Percentiles rank a stretch among this genome's conserved stretches.
Evolutionary conservation across 2,113 vertebrate genomes (phyloP).

Genomic region (Turdus rufiventris): DNA sequence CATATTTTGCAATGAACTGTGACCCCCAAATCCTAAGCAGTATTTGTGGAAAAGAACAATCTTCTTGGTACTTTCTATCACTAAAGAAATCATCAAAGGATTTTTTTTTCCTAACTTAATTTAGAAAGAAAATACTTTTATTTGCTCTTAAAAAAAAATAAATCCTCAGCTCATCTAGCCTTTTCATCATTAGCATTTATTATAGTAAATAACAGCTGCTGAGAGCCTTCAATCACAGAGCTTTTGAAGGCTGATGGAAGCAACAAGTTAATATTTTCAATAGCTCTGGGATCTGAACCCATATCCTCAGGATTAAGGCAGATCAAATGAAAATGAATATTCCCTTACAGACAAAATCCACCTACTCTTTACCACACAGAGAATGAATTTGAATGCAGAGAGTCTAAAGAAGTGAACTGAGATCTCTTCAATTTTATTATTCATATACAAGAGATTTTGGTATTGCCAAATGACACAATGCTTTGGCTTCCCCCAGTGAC

Average conservation of each 20-base stretch:
- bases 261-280: slow-evolving; percentile 37
- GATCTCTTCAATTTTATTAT: not conserved
- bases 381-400: not conserved
- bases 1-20: slow-evolving; percentile 20
- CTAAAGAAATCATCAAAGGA: not conserved
- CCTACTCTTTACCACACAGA: not conserved
- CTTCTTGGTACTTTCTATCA: not conserved
- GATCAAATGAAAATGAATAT: slow-evolving; percentile 48
- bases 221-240: slow-evolving; percentile 2
- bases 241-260: slow-evolving; percentile 10
- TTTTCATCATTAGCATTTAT: slow-evolving; percentile 13
- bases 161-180: not conserved
- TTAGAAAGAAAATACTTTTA: not conserved
- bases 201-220: slow-evolving; percentile 42
- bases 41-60: slow-evolving; percentile 3
- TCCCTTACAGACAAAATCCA: not conserved
- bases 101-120: not conserved
- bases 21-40: not conserved
- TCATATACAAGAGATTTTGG: not conserved
- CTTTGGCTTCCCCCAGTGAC: not conserved
- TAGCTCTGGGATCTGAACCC: slow-evolving; percentile 24
- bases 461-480: not conserved
- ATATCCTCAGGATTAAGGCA: slow-evolving; percentile 59
- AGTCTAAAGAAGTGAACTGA: not conserved
- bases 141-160: not conserved